Conservation (phyloP, 35 echinoderm and acorn worm genomes). For the Stichopus chloronotus region DNA sequence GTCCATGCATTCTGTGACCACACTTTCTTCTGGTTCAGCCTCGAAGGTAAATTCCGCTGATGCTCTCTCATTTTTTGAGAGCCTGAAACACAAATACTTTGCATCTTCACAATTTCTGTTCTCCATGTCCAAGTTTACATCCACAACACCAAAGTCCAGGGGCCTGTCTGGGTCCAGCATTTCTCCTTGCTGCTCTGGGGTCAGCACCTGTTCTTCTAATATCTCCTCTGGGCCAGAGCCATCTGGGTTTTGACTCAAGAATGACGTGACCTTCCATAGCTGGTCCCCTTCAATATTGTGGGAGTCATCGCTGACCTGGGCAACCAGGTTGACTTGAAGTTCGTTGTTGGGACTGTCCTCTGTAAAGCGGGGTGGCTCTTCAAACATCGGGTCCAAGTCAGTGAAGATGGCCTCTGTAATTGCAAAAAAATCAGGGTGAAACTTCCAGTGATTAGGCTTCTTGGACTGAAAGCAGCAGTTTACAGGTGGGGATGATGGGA, state of each 20-base stretch:
- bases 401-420: conserved; percentile 81
- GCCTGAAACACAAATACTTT: conserved; percentile 72
- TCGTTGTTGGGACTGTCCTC: conserved; percentile 70
- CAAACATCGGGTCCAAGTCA: conserved; percentile 51
- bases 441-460: not conserved
- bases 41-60: conserved; percentile 71
- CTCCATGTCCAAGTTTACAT: conserved; percentile 69
- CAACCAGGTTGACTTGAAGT: conserved; percentile 50
- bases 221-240: conserved; percentile 50
- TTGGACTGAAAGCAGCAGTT: too few relatives aligned
- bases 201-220: conserved; percentile 57
- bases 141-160: conserved; percentile 67
- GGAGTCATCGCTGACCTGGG: conserved; percentile 53
- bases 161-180: conserved; percentile 55
- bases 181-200: conserved; percentile 58
- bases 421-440: conserved; percentile 22
- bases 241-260: conserved; percentile 68
- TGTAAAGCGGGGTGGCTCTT: conserved; percentile 51
- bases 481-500: too few relatives aligned
- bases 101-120: conserved; percentile 70
- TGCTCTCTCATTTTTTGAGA: conserved; percentile 68
- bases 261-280: conserved; percentile 76
- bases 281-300: conserved; percentile 69
- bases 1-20: conserved; percentile 69
- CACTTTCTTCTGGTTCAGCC: conserved; percentile 69